These are phyloP conservation scores for Hyposmocoma kahamanoa DNA, from an alignment of 1,140 invertebrate species.

Conservation along the genomic window DNA sequence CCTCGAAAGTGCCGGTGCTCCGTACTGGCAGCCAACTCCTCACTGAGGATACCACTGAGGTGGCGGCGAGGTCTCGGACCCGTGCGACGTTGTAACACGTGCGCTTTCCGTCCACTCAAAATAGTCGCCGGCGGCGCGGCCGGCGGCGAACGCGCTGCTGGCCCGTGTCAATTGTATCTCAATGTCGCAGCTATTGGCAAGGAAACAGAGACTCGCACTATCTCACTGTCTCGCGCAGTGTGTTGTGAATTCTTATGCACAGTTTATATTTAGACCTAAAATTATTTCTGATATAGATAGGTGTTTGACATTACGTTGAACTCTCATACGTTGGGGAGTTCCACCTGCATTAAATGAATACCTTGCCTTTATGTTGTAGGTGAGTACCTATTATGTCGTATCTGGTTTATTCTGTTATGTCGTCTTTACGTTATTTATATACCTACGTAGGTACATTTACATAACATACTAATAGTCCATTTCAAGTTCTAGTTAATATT, in stretches of 20 bases:
- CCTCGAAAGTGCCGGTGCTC: not conserved
- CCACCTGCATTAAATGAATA: slow-evolving; percentile 69
- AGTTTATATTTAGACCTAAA: slow-evolving; percentile 70
- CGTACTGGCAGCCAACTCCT: not conserved
- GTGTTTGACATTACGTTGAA: slow-evolving; percentile 73
- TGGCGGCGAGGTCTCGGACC: not conserved
- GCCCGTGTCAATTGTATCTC: slow-evolving; percentile 66
- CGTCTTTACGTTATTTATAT: not conserved
- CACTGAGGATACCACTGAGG: not conserved
- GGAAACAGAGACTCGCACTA: slow-evolving; percentile 68
- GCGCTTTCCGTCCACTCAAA: slow-evolving; percentile 48
- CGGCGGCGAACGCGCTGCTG: slow-evolving; percentile 46
- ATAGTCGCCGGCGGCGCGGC: slow-evolving; percentile 37
- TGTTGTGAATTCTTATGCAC: slow-evolving; percentile 72
- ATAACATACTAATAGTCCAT: not conserved
- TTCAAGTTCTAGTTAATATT: too few relatives aligned
- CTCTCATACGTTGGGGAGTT: slow-evolving; percentile 68
- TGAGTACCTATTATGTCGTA: too few relatives aligned
- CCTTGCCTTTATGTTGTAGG: too few relatives aligned
- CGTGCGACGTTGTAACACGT: slow-evolving; percentile 30
- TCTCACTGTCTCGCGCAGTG: slow-evolving; percentile 69
- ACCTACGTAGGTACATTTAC: not conserved
- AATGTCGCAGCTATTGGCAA: slow-evolving; percentile 70
- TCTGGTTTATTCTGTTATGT: too few relatives aligned
- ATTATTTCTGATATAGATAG: slow-evolving; percentile 73